Base-by-base conservation (phyloP, 2,888 invertebrate species). In the Branchipolynoe longqiensis region DNA sequence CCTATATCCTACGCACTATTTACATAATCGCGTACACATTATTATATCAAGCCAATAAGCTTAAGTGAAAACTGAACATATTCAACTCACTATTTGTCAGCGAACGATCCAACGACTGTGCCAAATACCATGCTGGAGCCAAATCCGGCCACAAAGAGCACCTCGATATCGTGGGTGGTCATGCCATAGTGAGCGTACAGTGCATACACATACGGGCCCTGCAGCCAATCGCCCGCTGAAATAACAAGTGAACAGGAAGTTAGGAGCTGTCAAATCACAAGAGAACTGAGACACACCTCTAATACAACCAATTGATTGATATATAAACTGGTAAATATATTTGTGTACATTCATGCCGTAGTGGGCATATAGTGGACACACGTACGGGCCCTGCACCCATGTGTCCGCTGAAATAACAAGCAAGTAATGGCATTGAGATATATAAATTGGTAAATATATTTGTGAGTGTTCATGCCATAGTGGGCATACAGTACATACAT, bases 151-250 rank as follows among this genome's bases (percentile, higher is more conserved):
- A 95, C 94, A 92, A 95, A 95, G 56, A 95, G 91, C 31, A 94
- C 89, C 89, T 94, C 94, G 85, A 94, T 94, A 87, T 94, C 92
- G 82, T 93, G 93, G 64, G 94, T 91, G 14, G 92, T 90, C 94
- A 95, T 94, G 3, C 94, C 94, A 89, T 95, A 95, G 87, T 93
- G 93, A 74, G 94, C 94, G 89, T 95, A 95, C 81, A 95, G 90
- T 1, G 94, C 95, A 89, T 95, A 95, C 40, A 95, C 94, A 90
- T 95, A 94, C 0, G 95, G 94, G 0, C 95, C 95, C 90, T 95
- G 95, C 54, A 95, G 90, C 95, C 95, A 95, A 88, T 95, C 95
- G 12, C 94, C 94, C 59, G 94, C 95, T 95, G 90, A 86, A 93
- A 92, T 36, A 86, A 62, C 12, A 58, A 58, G n/a, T n/a, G 48